Base-by-base conservation (phyloP, 2,797 vertebrate species). In the Bradypodion pumilum region DNA sequence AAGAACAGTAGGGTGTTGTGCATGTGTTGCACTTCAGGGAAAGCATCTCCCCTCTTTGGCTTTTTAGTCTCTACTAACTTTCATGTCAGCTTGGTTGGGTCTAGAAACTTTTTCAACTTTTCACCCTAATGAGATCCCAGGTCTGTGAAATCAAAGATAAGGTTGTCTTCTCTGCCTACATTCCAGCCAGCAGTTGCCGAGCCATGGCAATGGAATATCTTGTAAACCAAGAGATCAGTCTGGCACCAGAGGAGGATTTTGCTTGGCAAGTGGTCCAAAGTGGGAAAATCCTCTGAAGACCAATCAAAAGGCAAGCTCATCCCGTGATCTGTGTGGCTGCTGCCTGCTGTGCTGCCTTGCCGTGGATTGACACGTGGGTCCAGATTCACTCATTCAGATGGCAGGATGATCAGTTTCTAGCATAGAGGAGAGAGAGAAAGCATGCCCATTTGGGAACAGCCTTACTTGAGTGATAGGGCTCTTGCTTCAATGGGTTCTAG, bases 61-160 rank as follows among this genome's bases (percentile, higher is more conserved):
- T 87, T 86, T 0, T 80, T 0, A 81, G 35, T 0, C 4, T 90
- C 91, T 89, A 73, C 60, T 81, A 49, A 90, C 56, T 74, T 81
- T 74, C 32, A 0, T 5, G 0, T 12, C 49, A 87, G 60, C 23
- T 77, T 85, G 52, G 32, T 32, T 5, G 49, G 56, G 68, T 37
- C n/a, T 3, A 42, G 63, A 85, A 92, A 91, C 25, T 74, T 78
- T 81, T 87, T 69, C 59, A 81, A 85, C 25, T 82, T 81, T 49
- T 66, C 81, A 42, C 76, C 75, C 63, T 52, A 86, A 90, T 89
- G 52, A 92, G 63, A 73, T 80, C 37, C 72, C 2, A 0, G 40
- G 12, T 32, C 13, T 78, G 9, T 74, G 25, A 49, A 40, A 15
- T 83, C 9, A 1, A 44, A 68, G 1, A 7, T 29, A 12, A 35